Conservation (phyloP, 2,888 invertebrate genomes). For the Rosalia funebris region DNA sequence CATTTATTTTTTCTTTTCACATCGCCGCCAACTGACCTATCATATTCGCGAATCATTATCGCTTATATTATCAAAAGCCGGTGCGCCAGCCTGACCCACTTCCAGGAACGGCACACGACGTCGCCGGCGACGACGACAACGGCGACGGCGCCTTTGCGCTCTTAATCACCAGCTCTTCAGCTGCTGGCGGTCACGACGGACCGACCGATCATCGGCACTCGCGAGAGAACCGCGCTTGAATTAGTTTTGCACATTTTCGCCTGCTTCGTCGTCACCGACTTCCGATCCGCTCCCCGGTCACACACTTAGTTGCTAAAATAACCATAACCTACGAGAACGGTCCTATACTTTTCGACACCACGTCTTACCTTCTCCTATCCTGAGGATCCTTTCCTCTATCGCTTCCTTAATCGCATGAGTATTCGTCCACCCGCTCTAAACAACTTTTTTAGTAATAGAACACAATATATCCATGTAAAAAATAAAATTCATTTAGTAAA, state of each 20-base stretch:
- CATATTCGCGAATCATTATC: no score
- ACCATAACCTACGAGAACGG: slow-evolving; percentile 60
- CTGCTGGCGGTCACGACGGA: slow-evolving; percentile 18
- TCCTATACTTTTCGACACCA: slow-evolving; percentile 43
- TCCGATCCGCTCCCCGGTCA: slow-evolving; percentile 41
- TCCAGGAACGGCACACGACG: slow-evolving; percentile 17
- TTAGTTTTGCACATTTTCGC: slow-evolving; percentile 47
- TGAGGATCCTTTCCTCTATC: no score
- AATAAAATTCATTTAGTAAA: background rate
- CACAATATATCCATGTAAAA: background rate
- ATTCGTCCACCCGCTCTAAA: background rate
- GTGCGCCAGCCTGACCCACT: slow-evolving; percentile 13
- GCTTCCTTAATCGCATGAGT: background rate
- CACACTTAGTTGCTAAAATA: slow-evolving; percentile 62
- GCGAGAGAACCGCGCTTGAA: slow-evolving; percentile 38
- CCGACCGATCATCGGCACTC: slow-evolving; percentile 29
- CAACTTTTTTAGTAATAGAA: background rate
- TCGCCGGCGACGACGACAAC: no score
- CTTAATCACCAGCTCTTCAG: slow-evolving; percentile 30
- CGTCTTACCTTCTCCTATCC: no score
- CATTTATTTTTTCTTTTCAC: background rate
- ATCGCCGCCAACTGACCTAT: slow-evolving; percentile 19
- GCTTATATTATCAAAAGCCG: slow-evolving; percentile 3
- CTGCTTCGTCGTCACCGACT: slow-evolving; percentile 15
- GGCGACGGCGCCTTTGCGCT: slow-evolving; percentile 27